phyloP scores from a whole-genome alignment of 2,797 vertebrate species.

The Hoplostethus mediterraneus region DNA sequence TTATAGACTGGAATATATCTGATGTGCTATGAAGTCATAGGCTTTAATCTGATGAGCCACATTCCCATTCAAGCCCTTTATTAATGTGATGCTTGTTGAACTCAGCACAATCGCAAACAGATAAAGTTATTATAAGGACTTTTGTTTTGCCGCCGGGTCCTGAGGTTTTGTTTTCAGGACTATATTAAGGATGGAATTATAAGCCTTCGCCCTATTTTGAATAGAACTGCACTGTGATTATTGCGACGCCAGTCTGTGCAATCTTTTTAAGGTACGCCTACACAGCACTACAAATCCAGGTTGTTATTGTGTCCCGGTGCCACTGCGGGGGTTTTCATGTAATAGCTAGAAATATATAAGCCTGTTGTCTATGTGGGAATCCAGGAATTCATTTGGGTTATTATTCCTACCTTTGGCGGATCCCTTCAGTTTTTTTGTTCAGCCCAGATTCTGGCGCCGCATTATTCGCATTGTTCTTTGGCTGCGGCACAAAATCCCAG shows the following conservation, averaged over 20 bases:
- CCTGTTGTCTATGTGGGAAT: constrained; percentile 43
- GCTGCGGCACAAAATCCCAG: constrained; percentile 41
- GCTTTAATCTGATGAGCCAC: neutral
- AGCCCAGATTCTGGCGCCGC: constrained; percentile 40
- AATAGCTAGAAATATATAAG: constrained; percentile 43
- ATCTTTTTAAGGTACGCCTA: constrained; percentile 49
- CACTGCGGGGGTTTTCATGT: constrained; percentile 34
- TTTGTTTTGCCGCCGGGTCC: neutral
- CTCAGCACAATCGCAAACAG: neutral
- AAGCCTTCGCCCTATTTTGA: constrained; percentile 31
- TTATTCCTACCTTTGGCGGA: constrained; percentile 33
- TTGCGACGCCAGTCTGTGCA: constrained; percentile 13
- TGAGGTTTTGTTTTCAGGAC: neutral
- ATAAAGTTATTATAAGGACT: neutral
- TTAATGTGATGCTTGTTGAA: neutral
- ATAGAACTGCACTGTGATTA: constrained; percentile 29
- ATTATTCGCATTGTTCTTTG: constrained; percentile 62
- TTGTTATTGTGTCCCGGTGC: constrained; percentile 46
- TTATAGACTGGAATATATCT: too few species aligned
- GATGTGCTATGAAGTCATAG: too few species aligned
- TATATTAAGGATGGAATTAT: constrained; percentile 22
- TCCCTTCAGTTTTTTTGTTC: constrained; percentile 11
- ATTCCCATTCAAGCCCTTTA: neutral
- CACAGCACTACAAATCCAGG: constrained; percentile 49
- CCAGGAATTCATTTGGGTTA: constrained; percentile 56